Percentiles rank a stretch among this genome's conserved stretches.
These are phyloP conservation scores for Manis crassicaudata DNA, from an alignment of 2,797 vertebrate genomes.

Conservation along the genomic window DNA sequence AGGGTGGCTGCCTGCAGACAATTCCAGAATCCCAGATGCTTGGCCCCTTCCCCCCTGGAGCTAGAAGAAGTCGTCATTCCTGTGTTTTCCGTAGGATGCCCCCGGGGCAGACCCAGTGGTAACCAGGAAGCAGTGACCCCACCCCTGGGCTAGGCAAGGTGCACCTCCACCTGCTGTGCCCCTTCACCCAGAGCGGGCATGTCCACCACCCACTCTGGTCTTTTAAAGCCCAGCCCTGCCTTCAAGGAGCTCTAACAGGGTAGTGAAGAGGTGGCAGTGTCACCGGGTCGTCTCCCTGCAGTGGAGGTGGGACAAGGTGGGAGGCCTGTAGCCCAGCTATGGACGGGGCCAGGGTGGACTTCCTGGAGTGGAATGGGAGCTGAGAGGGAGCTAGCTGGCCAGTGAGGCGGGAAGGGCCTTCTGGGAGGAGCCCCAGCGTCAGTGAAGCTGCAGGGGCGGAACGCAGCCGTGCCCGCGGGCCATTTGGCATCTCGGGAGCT, in stretches of 20 bases:
- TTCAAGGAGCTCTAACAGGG: neutral
- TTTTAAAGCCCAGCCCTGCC: neutral
- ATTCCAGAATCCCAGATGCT: neutral
- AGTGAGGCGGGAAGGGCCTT: neutral
- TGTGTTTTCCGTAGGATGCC: neutral
- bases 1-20: neutral
- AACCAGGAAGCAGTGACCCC: neutral
- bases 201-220: neutral
- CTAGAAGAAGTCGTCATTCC: neutral
- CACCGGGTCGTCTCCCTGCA: neutral
- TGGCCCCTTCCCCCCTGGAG: neutral
- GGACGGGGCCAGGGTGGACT: neutral
- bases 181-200: neutral
- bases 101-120: neutral
- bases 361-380: neutral
- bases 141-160: neutral
- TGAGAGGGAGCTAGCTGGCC: neutral
- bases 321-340: neutral
- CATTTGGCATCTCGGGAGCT: neutral
- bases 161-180: neutral
- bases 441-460: neutral
- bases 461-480: rapidly evolving
- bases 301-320: neutral
- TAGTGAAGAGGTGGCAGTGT: neutral
- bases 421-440: neutral